A percentile compares a stretch with the other conserved stretches of the same genome.
Evolutionary conservation across 2,797 vertebrate genomes (phyloP).

Genomic region (Trichosurus vulpecula): DNA sequence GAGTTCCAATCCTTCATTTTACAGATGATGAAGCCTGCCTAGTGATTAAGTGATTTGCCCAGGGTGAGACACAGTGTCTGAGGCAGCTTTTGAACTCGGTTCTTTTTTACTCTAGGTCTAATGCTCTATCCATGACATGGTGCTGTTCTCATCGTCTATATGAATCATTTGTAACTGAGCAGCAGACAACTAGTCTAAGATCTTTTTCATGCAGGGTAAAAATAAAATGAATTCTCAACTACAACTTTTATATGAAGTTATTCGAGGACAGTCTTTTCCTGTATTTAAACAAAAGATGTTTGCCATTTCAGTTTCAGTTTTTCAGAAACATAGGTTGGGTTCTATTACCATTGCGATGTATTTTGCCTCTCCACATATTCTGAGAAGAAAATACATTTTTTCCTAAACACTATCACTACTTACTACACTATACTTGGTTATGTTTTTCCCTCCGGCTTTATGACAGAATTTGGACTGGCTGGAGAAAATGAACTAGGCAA

Average conservation of each 20-base stretch:
- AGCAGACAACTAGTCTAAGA: conserved; percentile 47
- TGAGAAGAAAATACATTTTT: background rate
- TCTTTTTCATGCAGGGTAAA: conserved; percentile 65
- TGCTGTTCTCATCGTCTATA: conserved; percentile 9
- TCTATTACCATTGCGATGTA: background rate
- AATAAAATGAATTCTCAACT: conserved; percentile 49
- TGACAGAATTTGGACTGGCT: background rate
- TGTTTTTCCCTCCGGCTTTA: background rate
- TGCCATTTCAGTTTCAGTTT: conserved; percentile 62
- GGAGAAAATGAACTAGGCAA: background rate
- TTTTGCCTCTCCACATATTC: background rate
- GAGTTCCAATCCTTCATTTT: background rate
- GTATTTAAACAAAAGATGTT: conserved; percentile 69
- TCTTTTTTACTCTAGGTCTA: background rate
- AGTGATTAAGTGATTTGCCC: background rate
- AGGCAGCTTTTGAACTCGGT: background rate
- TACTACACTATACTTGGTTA: background rate
- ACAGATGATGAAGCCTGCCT: background rate
- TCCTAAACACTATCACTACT: background rate
- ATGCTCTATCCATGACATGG: background rate
- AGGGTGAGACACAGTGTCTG: background rate
- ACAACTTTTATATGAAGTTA: conserved; percentile 58
- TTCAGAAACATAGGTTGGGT: conserved; percentile 3
- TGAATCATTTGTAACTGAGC: conserved; percentile 29
- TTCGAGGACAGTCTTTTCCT: conserved; percentile 64